phyloP scores from a whole-genome alignment of 2,888 invertebrate genomes.

The Stratiomys singularior region DNA sequence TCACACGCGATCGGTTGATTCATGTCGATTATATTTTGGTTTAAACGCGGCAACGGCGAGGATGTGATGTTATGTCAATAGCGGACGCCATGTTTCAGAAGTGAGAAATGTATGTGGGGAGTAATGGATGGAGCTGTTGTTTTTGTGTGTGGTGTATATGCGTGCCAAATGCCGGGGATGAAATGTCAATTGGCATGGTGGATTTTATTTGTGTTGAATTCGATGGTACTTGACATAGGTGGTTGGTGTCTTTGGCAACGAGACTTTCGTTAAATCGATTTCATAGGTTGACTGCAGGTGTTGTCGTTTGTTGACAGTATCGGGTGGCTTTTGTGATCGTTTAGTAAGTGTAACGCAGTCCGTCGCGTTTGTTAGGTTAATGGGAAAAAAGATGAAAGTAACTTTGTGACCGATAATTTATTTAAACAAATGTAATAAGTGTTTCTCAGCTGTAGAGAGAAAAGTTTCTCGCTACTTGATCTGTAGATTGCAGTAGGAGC shows the following conservation, averaged over 20 bases:
- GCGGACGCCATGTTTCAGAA: slow-evolving; percentile 36
- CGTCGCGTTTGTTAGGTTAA: no score
- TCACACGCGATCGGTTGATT: neutral
- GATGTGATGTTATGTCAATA: slow-evolving; percentile 40
- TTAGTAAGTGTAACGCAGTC: no score
- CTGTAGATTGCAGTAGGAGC: no score
- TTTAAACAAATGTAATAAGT: no score
- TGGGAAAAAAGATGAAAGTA: no score
- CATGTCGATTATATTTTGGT: neutral
- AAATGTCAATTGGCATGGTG: slow-evolving; percentile 10
- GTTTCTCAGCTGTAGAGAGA: no score
- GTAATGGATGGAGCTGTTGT: neutral
- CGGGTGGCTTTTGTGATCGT: no score
- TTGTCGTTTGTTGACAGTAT: no score
- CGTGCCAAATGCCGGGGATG: slow-evolving; percentile 7
- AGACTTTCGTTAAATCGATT: no score
- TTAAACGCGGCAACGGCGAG: slow-evolving; percentile 4
- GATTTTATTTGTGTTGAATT: neutral
- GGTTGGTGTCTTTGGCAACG: neutral
- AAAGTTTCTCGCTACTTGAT: no score
- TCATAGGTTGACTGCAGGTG: no score
- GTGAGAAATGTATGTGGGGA: slow-evolving; percentile 13
- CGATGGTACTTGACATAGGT: neutral
- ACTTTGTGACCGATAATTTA: no score
- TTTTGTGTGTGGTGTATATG: neutral